Conservation (phyloP, 1,140 invertebrate genomes). For the Parasteatoda tepidariorum region DNA sequence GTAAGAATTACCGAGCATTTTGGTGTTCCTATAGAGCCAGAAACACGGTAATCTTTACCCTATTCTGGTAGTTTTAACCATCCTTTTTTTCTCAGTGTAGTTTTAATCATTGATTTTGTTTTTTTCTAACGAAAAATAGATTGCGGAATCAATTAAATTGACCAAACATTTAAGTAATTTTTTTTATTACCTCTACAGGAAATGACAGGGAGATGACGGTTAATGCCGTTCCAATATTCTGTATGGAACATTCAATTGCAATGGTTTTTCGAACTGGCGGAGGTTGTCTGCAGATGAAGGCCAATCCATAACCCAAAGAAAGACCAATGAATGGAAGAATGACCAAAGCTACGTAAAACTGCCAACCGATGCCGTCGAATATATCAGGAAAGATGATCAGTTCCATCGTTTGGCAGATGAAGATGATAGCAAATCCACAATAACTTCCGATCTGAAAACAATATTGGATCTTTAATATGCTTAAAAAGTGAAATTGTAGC, state of each 20-base stretch:
- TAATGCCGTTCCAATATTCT: constrained; percentile 68
- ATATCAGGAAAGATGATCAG: constrained; percentile 66
- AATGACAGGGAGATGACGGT: constrained; percentile 66
- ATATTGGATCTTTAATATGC: no score
- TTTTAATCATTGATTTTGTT: no score
- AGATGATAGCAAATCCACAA: constrained; percentile 64
- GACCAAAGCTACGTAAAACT: constrained; percentile 66
- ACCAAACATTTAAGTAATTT: no score
- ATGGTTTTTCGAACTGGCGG: constrained; percentile 66
- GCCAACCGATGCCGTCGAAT: constrained; percentile 66
- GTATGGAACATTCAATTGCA: constrained; percentile 70
- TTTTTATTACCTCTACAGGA: constrained; percentile 62
- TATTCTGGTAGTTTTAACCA: no score
- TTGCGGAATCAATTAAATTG: no score
- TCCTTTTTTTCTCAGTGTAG: no score
- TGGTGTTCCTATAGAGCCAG: no score
- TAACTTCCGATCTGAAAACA: constrained; percentile 64
- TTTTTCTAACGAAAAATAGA: no score
- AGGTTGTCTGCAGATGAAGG: constrained; percentile 65
- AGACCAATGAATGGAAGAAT: constrained; percentile 68
- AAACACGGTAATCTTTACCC: no score
- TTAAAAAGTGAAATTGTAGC: no score
- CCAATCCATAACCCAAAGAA: constrained; percentile 66
- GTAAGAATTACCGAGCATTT: no score
- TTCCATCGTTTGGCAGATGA: constrained; percentile 64